Base-by-base conservation (phyloP, 2,797 vertebrate genomes). In the Pristis pectinata region DNA sequence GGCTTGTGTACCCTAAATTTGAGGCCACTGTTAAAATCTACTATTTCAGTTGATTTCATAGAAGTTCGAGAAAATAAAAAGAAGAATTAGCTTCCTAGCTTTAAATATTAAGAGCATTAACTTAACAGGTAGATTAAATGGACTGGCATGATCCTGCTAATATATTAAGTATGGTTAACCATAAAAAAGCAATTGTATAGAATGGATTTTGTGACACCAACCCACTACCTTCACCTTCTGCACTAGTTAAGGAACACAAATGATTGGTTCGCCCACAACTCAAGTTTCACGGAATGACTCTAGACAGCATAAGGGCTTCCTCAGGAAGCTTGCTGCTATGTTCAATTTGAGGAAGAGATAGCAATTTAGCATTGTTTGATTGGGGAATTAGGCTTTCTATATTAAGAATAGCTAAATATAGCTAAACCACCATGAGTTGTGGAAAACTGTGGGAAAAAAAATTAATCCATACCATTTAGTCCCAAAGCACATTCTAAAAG, bases 401-500 rank as follows among this genome's bases (percentile, higher is more conserved):
- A 56, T 85, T 85, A 85, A 56, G 82, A 56, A 82, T 85, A 4
- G 82, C 82, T 85, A 85, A 85, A 85, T 85, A 56, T 56, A 85
- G 49, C 49, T 11, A 85, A 80, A 15, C 27, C 24, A 30, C 49
- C 49, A 56, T 85, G 82, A 85, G 44, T 85, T 15, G 8, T 37
- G 34, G 56, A 41, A 79, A 41, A 80, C 37, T 37, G 8, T 2
- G 24, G 30, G 41, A 85, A 56, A 85, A n/a, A 83, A 30, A 85
- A 53, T 10, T 34, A 85, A 85, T 85, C 10, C 11, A 34, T 85
- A 56, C 53, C 56, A 85, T 11, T 10, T 30, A 85, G 49, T 56
- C 82, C 9, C 82, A 85, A 30, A 30, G 3, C 49, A 30, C 49
- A 34, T 10, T 53, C 2, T 56, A 30, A 83, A 56, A 53, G 17